A percentile compares a stretch with the other conserved stretches of the same genome.
Conservation (phyloP, 2,888 invertebrate genomes). For the Platycnemis pennipes region DNA sequence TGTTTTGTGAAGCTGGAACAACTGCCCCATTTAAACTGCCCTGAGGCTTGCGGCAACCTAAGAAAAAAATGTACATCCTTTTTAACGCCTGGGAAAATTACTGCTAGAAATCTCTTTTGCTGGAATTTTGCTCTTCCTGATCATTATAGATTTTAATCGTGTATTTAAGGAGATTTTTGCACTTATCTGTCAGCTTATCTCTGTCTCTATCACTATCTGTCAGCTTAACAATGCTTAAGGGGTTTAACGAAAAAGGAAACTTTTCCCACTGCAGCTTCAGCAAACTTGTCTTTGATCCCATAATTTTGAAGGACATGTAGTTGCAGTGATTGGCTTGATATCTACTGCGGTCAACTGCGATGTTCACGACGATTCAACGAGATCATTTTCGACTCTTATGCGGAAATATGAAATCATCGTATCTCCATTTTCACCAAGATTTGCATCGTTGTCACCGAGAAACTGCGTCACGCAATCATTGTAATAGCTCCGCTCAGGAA, state of each 20-base stretch:
- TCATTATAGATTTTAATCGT: too few relatives aligned
- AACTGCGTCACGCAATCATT: not conserved
- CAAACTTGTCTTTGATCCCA: too few relatives aligned
- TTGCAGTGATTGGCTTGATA: too few relatives aligned
- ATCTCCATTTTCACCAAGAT: not conserved
- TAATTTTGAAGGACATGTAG: too few relatives aligned
- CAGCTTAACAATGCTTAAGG: too few relatives aligned
- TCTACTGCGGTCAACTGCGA: not conserved
- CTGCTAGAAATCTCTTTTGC: not conserved
- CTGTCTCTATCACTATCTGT: too few relatives aligned
- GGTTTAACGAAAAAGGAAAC: too few relatives aligned
- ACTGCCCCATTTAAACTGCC: not conserved
- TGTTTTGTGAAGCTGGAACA: constrained; percentile 16
- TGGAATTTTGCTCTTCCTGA: not conserved
- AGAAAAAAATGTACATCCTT: not conserved
- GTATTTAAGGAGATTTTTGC: too few relatives aligned
- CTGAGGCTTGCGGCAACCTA: not conserved
- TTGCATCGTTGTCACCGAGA: not conserved
- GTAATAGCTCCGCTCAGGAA: not conserved
- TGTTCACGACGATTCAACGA: not conserved
- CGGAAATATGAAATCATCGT: not conserved
- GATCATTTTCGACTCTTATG: not conserved
- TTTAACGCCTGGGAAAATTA: not conserved
- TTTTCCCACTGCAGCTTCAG: too few relatives aligned
- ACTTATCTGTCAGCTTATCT: too few relatives aligned